A percentile compares a stretch with the other conserved stretches of the same genome.
phyloP scores from a whole-genome alignment of 1,140 invertebrate species.

The Solenopsis fugax region DNA sequence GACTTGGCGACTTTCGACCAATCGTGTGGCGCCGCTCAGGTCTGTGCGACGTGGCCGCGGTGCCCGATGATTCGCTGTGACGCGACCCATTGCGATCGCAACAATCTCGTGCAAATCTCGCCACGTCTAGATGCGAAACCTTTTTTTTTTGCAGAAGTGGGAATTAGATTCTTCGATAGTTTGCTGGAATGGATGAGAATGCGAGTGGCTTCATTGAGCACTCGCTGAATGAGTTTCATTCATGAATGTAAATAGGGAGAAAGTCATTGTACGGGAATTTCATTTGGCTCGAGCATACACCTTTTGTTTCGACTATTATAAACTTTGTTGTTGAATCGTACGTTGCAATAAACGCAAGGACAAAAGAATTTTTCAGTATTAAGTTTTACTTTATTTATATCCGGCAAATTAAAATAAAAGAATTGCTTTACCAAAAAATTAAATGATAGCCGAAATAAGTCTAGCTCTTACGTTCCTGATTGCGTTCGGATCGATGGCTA shows the following conservation, averaged over 20 bases:
- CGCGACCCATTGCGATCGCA: background rate
- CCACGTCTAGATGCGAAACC: too few relatives aligned
- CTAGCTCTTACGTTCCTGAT: constrained; percentile 55
- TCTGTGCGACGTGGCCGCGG: background rate
- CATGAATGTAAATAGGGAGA: constrained; percentile 4
- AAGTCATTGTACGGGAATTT: background rate
- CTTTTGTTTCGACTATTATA: background rate
- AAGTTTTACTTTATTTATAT: background rate
- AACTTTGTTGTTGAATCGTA: background rate
- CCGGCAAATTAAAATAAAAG: background rate
- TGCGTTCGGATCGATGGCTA: constrained; percentile 66
- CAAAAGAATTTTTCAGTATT: background rate
- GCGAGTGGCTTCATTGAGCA: background rate
- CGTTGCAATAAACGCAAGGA: background rate
- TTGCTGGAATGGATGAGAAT: background rate
- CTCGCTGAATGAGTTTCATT: constrained; percentile 24
- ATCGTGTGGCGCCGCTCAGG: constrained; percentile 52
- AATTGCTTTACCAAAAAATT: background rate
- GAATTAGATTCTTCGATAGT: background rate
- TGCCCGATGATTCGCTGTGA: background rate
- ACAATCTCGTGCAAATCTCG: background rate
- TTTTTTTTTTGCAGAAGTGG: background rate
- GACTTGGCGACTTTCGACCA: constrained; percentile 63
- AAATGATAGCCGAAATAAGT: background rate
- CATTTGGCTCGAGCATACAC: background rate